Conservation (phyloP, 1,140 invertebrate genomes). For the fruit fly (Drosophila melanogaster) region DNA sequence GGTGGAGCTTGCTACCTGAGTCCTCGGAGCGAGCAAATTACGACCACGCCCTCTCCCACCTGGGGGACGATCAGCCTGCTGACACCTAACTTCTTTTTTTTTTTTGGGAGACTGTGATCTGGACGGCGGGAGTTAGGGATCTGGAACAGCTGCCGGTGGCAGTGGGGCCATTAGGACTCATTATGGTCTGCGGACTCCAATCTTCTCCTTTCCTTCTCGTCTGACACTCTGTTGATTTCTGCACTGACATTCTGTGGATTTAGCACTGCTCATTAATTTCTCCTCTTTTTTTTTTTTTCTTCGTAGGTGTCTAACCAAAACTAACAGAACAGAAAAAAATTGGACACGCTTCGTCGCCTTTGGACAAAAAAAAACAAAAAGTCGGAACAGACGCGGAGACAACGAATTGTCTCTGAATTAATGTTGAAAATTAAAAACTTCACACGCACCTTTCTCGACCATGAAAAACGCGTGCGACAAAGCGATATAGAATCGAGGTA, state of each 20-base stretch:
- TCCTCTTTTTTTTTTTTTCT: background rate
- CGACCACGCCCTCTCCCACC: slow-evolving; percentile 56
- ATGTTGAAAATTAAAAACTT: slow-evolving; percentile 80
- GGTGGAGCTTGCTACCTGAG: slow-evolving; percentile 28
- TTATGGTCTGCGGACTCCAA: slow-evolving; percentile 31
- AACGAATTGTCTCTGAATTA: slow-evolving; percentile 78
- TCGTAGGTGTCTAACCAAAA: background rate
- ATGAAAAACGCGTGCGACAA: slow-evolving; percentile 21
- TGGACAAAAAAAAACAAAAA: slow-evolving; percentile 45
- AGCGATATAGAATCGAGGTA: background rate
- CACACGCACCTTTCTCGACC: slow-evolving; percentile 62
- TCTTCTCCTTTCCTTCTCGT: background rate
- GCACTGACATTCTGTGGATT: slow-evolving; percentile 58
- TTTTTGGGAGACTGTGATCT: background rate
- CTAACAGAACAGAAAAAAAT: background rate
- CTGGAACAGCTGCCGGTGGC: slow-evolving; percentile 34
- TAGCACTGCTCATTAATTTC: slow-evolving; percentile 35
- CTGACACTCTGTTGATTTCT: slow-evolving; percentile 71
- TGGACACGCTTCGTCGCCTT: slow-evolving; percentile 70
- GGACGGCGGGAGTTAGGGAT: background rate
- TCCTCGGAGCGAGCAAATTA: slow-evolving; percentile 34
- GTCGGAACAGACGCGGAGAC: background rate
- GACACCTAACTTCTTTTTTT: slow-evolving; percentile 66
- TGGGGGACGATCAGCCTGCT: slow-evolving; percentile 65
- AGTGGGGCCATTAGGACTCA: slow-evolving; percentile 53